Evolutionary conservation across 2,888 invertebrate species (phyloP), one percentile per base, ranked within the genome.

Genomic region (Tanaodytes sp.): DNA sequence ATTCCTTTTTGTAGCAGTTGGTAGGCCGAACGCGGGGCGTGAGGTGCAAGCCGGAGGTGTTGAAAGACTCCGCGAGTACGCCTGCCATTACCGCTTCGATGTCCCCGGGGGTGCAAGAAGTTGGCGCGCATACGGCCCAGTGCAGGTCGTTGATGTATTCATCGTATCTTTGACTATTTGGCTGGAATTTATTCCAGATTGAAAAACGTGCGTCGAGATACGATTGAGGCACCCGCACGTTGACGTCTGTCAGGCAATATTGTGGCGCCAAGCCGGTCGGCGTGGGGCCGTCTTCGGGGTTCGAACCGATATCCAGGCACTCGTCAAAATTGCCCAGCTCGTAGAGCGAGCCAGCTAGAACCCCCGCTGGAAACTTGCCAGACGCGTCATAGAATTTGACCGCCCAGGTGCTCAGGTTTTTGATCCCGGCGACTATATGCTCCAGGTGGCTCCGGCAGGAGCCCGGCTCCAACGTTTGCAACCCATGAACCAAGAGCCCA

Each of bases 251-350:
- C 8, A 82, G 73, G 49, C 81, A 82, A 58, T 81, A 82, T 39
- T 78, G 77, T 20, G 79, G 77, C 2, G 67, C 19, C 14, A 82
- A 68, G 5, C 71, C 76, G 1, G 12, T 23, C n/a, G 78, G 77
- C n/a, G n/a, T n/a, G n/a, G n/a, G n/a, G n/a, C n/a, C n/a, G 18
- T 71, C 72, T 12, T 52, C 62, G 19, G 43, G 19, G 0, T 66
- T 39, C 16, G 23, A 30, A n/a, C n/a, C n/a, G n/a, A n/a, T n/a
- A 8, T 73, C 74, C 2, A 85, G 69, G 76, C 92, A 92, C 83
- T 92, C 91, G 80, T 92, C 92, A 78, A 90, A 92, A 83, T 92
- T 91, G 0, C 92, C 92, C 70, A 92, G 85, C 70, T 92, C 91
- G 84, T 90, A 91, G 0, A 89, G 87, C 9, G 90, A 89, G 1